Percentiles rank a stretch among this genome's conserved stretches.
Conservation (phyloP, 2,888 invertebrate genomes). For the Euzetes globulus region DNA sequence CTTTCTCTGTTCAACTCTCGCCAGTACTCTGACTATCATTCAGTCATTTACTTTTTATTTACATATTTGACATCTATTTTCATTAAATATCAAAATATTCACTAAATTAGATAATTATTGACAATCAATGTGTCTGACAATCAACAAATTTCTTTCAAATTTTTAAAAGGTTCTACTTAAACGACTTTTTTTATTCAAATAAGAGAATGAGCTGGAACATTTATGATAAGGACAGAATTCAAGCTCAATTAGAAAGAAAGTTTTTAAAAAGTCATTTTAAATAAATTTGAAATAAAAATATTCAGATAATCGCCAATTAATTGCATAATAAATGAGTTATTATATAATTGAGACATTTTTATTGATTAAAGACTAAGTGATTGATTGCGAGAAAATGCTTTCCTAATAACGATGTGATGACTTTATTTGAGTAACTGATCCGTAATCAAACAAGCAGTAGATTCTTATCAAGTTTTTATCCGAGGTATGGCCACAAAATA, state of each 20-base stretch:
- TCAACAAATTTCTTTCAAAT: no score
- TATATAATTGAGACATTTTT: neutral
- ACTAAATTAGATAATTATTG: no score
- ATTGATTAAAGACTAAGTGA: neutral
- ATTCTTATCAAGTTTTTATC: constrained; percentile 7
- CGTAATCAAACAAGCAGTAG: constrained; percentile 1
- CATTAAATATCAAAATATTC: no score
- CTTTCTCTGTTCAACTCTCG: neutral
- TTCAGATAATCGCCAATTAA: no score
- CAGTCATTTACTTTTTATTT: neutral
- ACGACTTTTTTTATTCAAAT: no score
- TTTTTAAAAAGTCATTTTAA: no score
- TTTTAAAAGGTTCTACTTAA: no score
- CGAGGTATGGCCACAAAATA: neutral
- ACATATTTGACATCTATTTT: neutral
- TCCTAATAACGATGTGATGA: neutral
- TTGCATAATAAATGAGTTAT: neutral
- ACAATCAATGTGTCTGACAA: no score
- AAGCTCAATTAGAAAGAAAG: no score
- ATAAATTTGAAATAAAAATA: no score
- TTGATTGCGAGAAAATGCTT: neutral
- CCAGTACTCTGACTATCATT: neutral
- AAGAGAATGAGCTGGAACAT: no score
- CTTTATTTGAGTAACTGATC: constrained; percentile 13
- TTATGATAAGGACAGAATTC: no score